Percentiles rank a stretch among this genome's conserved stretches.
phyloP scores from a whole-genome alignment of 2,797 vertebrate species.

The Molossus alvarezi region DNA sequence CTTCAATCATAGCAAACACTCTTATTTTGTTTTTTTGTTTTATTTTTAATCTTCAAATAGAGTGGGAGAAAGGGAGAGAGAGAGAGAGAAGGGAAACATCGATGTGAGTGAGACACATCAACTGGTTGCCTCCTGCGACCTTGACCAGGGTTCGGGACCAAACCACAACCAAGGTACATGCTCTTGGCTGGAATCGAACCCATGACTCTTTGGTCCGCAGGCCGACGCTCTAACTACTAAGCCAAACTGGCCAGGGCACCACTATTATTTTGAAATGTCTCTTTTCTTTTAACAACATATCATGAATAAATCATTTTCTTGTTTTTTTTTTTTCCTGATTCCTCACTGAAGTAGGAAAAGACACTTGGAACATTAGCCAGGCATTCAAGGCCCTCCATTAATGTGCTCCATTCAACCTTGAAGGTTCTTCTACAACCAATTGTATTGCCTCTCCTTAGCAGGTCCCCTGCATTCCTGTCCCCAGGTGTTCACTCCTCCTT shows the following conservation, averaged over 20 bases:
- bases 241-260: too few relatives aligned
- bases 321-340: slow-evolving; percentile 18
- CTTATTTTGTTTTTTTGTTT: not conserved
- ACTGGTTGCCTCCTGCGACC: too few relatives aligned
- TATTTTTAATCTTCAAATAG: too few relatives aligned
- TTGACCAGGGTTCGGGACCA: too few relatives aligned
- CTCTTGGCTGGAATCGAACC: too few relatives aligned
- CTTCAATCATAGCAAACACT: not conserved
- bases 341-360: not conserved
- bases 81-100: too few relatives aligned
- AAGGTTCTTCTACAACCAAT: not conserved
- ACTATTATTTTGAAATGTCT: slow-evolving; percentile 23
- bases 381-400: not conserved
- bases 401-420: not conserved
- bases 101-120: too few relatives aligned
- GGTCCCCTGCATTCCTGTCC: not conserved
- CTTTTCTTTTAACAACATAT: slow-evolving; percentile 4
- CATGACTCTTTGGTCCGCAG: too few relatives aligned
- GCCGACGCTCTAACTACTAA: too few relatives aligned
- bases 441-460: not conserved
- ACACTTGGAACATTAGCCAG: not conserved
- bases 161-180: too few relatives aligned
- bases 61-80: too few relatives aligned
- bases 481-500: not conserved
- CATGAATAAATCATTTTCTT: not conserved